Conservation (phyloP, 2,888 invertebrate species). For the Meganola albula region DNA sequence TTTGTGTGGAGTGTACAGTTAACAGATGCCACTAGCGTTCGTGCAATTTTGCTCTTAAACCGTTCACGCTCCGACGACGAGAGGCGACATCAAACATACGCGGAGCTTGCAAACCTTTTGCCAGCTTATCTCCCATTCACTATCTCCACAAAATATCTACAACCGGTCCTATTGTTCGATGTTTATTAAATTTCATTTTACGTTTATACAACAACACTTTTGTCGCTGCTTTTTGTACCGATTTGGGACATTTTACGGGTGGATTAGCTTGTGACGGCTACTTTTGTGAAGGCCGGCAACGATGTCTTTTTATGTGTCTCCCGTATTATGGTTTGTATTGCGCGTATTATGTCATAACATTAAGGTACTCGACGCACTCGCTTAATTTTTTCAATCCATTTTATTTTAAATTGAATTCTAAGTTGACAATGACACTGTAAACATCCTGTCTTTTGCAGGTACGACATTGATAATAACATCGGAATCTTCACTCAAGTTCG, state of each 20-base stretch:
- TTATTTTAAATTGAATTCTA: conserved; percentile 68
- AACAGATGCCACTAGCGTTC: conserved; percentile 71
- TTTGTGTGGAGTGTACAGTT: conserved; percentile 60
- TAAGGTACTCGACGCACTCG: conserved; percentile 58
- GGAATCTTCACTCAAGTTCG: conserved; percentile 11
- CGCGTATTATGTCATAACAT: conserved; percentile 77
- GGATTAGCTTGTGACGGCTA: conserved; percentile 67
- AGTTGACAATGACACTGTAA: conserved; percentile 68
- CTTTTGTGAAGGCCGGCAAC: conserved; percentile 56
- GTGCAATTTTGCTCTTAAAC: conserved; percentile 71
- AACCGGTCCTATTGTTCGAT: conserved; percentile 61
- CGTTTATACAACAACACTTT: conserved; percentile 76
- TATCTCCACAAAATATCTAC: conserved; percentile 69
- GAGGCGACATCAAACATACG: conserved; percentile 76
- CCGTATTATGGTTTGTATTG: conserved; percentile 69
- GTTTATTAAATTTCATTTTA: conserved; percentile 79
- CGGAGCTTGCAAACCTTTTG: conserved; percentile 70
- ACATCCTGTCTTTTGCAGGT: conserved; percentile 69
- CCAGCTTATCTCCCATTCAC: conserved; percentile 74
- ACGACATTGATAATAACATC: conserved; percentile 40
- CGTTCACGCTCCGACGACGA: conserved; percentile 70
- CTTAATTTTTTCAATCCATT: conserved; percentile 58
- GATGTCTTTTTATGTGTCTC: conserved; percentile 65
- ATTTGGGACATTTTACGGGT: conserved; percentile 77
- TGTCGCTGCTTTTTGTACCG: conserved; percentile 68